phyloP scores from a whole-genome alignment of 2,113 vertebrate genomes.

The Nycticebus coucang region DNA sequence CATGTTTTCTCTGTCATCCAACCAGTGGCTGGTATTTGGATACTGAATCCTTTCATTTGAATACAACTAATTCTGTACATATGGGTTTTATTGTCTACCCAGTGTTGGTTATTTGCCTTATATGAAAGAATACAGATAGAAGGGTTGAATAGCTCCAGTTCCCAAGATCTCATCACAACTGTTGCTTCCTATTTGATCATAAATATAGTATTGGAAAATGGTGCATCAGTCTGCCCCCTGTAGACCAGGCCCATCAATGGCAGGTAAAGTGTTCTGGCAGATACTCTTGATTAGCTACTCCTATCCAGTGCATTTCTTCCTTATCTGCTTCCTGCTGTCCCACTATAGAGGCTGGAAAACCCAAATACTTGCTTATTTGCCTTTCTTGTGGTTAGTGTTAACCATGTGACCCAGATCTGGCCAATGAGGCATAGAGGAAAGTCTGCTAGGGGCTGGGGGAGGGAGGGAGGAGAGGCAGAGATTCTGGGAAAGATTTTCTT shows the following conservation, averaged over 20 bases:
- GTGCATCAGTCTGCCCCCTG: background rate
- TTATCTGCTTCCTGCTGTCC: background rate
- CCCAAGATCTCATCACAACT: background rate
- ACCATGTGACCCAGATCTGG: background rate
- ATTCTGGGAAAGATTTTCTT: background rate
- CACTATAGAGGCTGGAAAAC: background rate
- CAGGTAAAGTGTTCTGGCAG: background rate
- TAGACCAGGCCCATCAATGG: background rate
- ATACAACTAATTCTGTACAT: background rate
- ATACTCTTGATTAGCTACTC: background rate
- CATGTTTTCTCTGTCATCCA: background rate
- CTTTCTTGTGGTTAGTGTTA: background rate
- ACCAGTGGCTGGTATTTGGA: background rate
- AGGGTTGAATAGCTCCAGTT: background rate
- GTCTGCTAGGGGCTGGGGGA: background rate
- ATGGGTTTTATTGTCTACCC: background rate
- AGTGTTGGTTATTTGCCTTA: background rate
- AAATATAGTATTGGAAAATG: background rate
- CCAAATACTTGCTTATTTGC: background rate
- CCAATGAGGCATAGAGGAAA: background rate
- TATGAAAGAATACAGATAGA: background rate
- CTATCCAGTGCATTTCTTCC: background rate
- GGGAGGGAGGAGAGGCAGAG: background rate
- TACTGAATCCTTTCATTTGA: background rate
- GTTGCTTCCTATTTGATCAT: background rate